Conservation (phyloP, 2,888 invertebrate genomes). For the Agriopis leucophaearia region DNA sequence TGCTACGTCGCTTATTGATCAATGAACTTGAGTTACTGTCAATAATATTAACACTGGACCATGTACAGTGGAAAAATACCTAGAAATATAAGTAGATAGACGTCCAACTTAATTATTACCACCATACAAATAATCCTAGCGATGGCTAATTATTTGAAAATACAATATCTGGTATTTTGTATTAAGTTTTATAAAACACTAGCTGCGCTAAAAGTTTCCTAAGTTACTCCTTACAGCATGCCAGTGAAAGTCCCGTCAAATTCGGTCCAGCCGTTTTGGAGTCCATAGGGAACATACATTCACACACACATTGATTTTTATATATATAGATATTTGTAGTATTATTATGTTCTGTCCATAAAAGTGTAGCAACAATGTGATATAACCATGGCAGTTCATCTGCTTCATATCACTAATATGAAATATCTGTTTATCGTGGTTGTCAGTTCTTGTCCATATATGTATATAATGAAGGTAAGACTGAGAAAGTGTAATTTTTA, state of each 20-base stretch:
- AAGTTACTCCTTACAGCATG: too few relatives aligned
- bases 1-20: slow-evolving; percentile 18
- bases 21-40: slow-evolving; percentile 27
- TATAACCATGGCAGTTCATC: slow-evolving; percentile 24
- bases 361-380: slow-evolving; percentile 26
- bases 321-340: neutral
- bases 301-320: too few relatives aligned
- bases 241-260: too few relatives aligned
- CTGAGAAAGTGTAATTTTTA: slow-evolving; percentile 64
- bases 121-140: slow-evolving; percentile 1
- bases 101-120: slow-evolving; percentile 27
- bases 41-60: slow-evolving; percentile 26
- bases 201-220: too few relatives aligned
- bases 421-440: slow-evolving; percentile 29
- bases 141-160: neutral
- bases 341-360: slow-evolving; percentile 26
- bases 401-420: slow-evolving; percentile 24
- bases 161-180: neutral
- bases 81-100: slow-evolving; percentile 25
- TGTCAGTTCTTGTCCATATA: slow-evolving; percentile 70
- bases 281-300: too few relatives aligned
- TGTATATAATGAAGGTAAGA: slow-evolving; percentile 83
- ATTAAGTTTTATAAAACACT: slow-evolving; percentile 1
- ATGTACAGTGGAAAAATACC: slow-evolving; percentile 23
- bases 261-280: too few relatives aligned